A percentile compares a stretch with the other conserved stretches of the same genome.
Conservation (phyloP, 2,113 vertebrate genomes). For the Donacobius atricapilla region DNA sequence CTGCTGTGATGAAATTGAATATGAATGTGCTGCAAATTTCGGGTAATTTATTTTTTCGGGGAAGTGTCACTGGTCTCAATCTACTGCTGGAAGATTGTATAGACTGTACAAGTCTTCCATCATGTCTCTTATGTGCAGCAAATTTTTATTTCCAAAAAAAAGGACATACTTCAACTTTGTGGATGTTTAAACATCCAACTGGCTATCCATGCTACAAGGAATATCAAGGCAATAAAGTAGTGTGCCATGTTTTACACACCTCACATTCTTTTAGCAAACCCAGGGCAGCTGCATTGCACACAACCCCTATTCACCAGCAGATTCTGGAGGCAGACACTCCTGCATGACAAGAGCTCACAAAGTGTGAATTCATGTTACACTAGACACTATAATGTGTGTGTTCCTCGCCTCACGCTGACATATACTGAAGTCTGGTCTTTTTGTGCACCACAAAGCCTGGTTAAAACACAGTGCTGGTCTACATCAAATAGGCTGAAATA, state of each 20-base stretch:
- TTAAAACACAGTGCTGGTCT: neutral
- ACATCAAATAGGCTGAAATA: neutral
- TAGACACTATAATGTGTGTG: neutral
- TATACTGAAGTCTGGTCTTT: neutral
- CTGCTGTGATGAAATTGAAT: constrained; percentile 89
- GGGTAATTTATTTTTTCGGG: constrained; percentile 83
- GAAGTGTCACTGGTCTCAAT: constrained; percentile 80
- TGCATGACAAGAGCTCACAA: neutral
- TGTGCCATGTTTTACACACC: neutral
- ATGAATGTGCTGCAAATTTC: constrained; percentile 85
- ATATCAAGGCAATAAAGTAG: neutral
- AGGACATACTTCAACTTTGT: constrained; percentile 25
- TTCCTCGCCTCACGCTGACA: neutral
- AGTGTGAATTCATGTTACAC: neutral
- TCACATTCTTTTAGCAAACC: neutral
- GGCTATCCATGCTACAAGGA: neutral
- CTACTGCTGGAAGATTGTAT: constrained; percentile 72
- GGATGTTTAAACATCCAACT: constrained; percentile 26
- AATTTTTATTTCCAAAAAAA: constrained; percentile 58
- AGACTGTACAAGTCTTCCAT: constrained; percentile 70
- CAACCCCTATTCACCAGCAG: neutral
- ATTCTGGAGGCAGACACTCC: neutral
- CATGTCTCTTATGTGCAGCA: constrained; percentile 49
- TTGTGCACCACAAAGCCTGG: neutral
- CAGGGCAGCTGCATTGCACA: neutral